These are phyloP conservation scores for Myotis brandtii DNA, from an alignment of 2,113 vertebrate genomes.

Conservation along the genomic window DNA sequence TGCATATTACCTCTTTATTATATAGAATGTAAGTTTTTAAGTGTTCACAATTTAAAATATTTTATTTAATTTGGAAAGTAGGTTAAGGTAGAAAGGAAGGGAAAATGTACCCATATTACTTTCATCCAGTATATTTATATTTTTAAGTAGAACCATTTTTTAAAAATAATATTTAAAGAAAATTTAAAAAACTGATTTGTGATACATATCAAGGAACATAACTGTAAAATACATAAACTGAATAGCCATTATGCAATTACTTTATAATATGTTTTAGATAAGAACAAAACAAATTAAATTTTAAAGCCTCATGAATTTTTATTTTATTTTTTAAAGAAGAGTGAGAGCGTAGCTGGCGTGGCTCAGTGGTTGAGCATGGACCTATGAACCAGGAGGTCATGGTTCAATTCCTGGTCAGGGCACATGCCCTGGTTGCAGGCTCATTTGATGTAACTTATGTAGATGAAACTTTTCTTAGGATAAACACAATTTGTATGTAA, in stretches of 20 bases:
- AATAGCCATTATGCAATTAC: background rate
- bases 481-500: conserved; percentile 6
- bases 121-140: background rate
- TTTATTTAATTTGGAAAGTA: conserved; percentile 11
- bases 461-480: background rate
- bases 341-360: background rate
- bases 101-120: conserved; percentile 6
- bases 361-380: too few relatives aligned
- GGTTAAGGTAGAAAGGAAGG: background rate
- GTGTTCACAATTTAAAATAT: background rate
- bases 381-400: too few relatives aligned
- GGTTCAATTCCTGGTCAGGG: too few relatives aligned
- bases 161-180: background rate
- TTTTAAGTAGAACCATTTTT: background rate
- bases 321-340: background rate
- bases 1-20: too few relatives aligned
- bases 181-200: background rate
- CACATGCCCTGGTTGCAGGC: too few relatives aligned
- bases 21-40: background rate
- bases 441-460: background rate
- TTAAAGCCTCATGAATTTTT: background rate
- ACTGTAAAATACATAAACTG: background rate
- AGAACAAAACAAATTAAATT: background rate
- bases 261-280: background rate
- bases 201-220: background rate